Evolutionary conservation across 2,113 vertebrate species (phyloP).

Genomic region (Chauna torquata): DNA sequence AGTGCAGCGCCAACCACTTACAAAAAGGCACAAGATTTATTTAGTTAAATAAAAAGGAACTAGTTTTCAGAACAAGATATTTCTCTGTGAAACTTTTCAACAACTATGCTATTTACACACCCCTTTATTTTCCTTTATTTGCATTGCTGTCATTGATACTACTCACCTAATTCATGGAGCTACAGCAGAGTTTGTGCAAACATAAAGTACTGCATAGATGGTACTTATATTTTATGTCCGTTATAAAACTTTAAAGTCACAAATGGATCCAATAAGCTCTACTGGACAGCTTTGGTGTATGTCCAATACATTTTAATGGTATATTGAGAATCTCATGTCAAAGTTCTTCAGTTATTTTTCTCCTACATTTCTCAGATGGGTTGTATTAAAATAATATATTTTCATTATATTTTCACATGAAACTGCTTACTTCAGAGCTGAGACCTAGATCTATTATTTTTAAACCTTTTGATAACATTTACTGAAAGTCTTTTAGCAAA

Average conservation of each 20-base stretch:
- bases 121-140: neutral
- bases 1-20: neutral
- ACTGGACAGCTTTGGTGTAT: neutral
- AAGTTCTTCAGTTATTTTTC: neutral
- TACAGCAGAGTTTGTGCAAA: neutral
- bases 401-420: neutral
- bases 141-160: neutral
- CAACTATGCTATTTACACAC: neutral
- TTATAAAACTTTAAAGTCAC: slow-evolving; percentile 27
- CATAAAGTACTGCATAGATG: neutral
- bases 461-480: neutral
- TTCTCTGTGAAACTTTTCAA: neutral
- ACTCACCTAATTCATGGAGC: neutral
- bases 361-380: neutral
- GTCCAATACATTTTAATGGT: neutral
- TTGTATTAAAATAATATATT: neutral
- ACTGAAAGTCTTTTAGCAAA: neutral
- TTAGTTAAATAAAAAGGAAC: neutral
- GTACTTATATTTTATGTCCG: neutral
- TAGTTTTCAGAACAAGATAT: neutral
- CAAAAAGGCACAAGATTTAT: neutral
- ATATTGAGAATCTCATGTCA: neutral
- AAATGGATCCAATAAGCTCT: slow-evolving; percentile 17
- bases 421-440: neutral
- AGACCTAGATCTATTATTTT: neutral